Base-by-base conservation (phyloP, 2,888 invertebrate genomes). In the Scrobipalpa atriplicella region DNA sequence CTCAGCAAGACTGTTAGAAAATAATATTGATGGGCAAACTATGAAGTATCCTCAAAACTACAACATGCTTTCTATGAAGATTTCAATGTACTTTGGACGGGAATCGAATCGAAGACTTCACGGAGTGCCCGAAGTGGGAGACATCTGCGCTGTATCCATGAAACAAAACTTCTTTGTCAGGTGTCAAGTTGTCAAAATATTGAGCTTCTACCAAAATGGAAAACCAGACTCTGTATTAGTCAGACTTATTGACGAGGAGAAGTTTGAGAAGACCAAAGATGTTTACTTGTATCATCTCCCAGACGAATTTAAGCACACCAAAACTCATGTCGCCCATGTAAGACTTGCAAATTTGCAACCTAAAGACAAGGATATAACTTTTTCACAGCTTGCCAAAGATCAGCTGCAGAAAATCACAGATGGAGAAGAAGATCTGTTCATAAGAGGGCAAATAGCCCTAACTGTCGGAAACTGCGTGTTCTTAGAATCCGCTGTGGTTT, bases 401-500 rank as follows among this genome's bases (percentile, higher is more conserved):
- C 72, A 79, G 0, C 70, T 93, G 1, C 84, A 80, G 68, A 76
- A 73, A 69, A 77, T 86, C 1, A 82, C 84, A 0, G 84, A 84
- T 1, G 74, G 72, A 13, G 82, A 86, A 47, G 83, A 87, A n/a
- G 81, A 85, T 21, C 38, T 88, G n/a, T 86, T 84, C 64, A 73
- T 93, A 70, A 85, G 84, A 70, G 93, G 89, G 3, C 82, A 93
- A 78, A 90, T 95, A 47, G 80, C 84, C 8, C 78, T 95, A 70
- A 94, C 94, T 62, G 76, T 96, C 38, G 94, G 94, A 0, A 93
- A 95, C 69, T 93, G 93, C 0, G 78, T 96, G 47, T 95, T 96
- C 92, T 86, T 96, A 0, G 93, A 95, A 65, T 94, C 95, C 2
- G 79, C 96, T 51, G 93, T 94, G 76, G 89, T 93, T 38, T 93